A percentile compares a stretch with the other conserved stretches of the same genome.
These are phyloP conservation scores for Calcarius lapponicus DNA, from an alignment of 2,797 vertebrate species.

Conservation along the genomic window DNA sequence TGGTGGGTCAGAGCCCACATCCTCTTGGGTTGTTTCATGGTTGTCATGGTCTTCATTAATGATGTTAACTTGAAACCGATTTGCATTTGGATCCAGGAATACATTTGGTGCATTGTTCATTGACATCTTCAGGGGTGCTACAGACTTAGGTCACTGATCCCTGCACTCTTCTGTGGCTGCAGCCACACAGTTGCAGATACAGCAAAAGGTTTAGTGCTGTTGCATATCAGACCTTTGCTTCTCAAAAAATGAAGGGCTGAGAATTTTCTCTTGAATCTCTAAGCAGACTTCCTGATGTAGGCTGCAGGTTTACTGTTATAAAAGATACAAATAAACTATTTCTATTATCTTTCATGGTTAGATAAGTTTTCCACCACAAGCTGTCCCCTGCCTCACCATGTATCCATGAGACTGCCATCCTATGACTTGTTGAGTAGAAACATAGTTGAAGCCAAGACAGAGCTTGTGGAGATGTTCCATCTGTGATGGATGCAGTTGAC, in stretches of 20 bases:
- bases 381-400: not conserved
- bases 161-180: not conserved
- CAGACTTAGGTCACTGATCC: not conserved
- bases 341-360: constrained; percentile 8
- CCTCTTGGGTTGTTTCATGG: constrained; percentile 61
- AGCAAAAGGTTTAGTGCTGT: not conserved
- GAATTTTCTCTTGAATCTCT: constrained; percentile 20
- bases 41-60: constrained; percentile 74
- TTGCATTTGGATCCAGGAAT: constrained; percentile 74
- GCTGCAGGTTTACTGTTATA: constrained; percentile 26
- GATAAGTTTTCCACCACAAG: not conserved
- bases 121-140: constrained; percentile 71
- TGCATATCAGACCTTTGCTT: constrained; percentile 3
- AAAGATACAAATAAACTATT: constrained; percentile 47
- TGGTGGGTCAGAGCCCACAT: constrained; percentile 81
- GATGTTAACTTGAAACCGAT: constrained; percentile 79
- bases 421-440: not conserved
- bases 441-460: not conserved
- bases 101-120: constrained; percentile 74
- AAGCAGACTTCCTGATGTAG: constrained; percentile 32
- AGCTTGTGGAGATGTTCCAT: not conserved
- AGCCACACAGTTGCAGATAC: not conserved
- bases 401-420: not conserved
- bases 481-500: not conserved
- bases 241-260: constrained; percentile 17